A percentile compares a stretch with the other conserved stretches of the same genome.
phyloP scores from a whole-genome alignment of 2,888 invertebrate species.

The Brachylomia viminalis region DNA sequence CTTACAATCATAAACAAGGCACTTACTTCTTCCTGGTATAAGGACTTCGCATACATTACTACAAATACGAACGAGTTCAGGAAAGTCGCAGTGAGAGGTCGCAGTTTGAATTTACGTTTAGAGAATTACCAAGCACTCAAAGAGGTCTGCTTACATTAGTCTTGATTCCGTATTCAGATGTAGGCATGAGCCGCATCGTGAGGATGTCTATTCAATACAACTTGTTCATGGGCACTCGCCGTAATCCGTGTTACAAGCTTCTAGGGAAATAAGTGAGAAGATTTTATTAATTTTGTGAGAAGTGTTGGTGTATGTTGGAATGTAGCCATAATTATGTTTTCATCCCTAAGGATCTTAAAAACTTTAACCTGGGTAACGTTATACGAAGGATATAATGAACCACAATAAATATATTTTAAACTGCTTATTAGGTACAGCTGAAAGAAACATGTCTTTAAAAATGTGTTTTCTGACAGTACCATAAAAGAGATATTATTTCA shows the following conservation, averaged over 20 bases:
- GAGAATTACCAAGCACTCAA: not conserved
- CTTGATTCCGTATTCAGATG: slow-evolving; percentile 32
- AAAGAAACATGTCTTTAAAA: not conserved
- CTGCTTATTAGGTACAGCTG: not conserved
- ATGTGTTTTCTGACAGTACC: too few relatives aligned
- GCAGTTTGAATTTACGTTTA: not conserved
- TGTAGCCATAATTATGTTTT: not conserved
- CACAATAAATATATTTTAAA: not conserved
- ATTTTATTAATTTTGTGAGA: not conserved
- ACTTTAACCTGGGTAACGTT: not conserved
- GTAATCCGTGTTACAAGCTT: not conserved
- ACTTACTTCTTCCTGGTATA: not conserved
- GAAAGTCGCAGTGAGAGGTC: not conserved
- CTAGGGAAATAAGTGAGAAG: not conserved
- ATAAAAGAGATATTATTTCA: not conserved
- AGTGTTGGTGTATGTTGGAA: not conserved
- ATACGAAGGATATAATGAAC: not conserved
- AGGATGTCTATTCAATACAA: slow-evolving; percentile 1
- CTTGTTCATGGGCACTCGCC: not conserved
- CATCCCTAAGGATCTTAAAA: not conserved
- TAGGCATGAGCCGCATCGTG: not conserved
- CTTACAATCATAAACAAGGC: too few relatives aligned
- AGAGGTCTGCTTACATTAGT: slow-evolving; percentile 11
- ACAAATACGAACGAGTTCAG: not conserved
- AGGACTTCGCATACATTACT: not conserved